phyloP scores from a whole-genome alignment of 1,140 invertebrate species.

The Eufriesea mexicana region DNA sequence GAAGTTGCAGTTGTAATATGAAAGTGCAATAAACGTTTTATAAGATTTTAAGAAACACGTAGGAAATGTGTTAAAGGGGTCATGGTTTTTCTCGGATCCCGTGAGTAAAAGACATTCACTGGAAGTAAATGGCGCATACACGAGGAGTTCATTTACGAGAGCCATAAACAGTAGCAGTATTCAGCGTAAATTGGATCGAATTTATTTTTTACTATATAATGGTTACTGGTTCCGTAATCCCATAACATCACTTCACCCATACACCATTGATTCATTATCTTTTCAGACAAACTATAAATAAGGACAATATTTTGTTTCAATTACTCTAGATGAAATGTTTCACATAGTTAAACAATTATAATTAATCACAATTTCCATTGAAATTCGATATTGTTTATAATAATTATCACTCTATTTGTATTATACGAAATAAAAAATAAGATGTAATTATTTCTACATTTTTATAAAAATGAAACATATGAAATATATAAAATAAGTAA shows the following conservation, averaged over 20 bases:
- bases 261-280: neutral
- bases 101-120: neutral
- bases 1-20: too few relatives aligned
- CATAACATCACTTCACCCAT: neutral
- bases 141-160: conserved; percentile 12
- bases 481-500: too few relatives aligned
- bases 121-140: neutral
- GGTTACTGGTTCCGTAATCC: neutral
- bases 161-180: conserved; percentile 45
- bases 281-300: conserved; percentile 5
- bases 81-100: neutral
- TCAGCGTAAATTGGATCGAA: conserved; percentile 25
- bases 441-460: too few relatives aligned
- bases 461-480: too few relatives aligned
- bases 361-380: too few relatives aligned
- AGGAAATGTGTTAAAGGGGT: neutral
- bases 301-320: neutral
- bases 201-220: conserved; percentile 47
- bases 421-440: too few relatives aligned
- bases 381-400: too few relatives aligned
- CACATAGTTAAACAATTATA: too few relatives aligned
- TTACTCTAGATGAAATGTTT: too few relatives aligned
- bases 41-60: too few relatives aligned
- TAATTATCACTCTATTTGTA: too few relatives aligned
- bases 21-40: too few relatives aligned